Evolutionary conservation across 64 coral and sea anemone species (phyloP), one percentile per base, ranked within the genome.

Genomic region (Pocillopora damicornis): DNA sequence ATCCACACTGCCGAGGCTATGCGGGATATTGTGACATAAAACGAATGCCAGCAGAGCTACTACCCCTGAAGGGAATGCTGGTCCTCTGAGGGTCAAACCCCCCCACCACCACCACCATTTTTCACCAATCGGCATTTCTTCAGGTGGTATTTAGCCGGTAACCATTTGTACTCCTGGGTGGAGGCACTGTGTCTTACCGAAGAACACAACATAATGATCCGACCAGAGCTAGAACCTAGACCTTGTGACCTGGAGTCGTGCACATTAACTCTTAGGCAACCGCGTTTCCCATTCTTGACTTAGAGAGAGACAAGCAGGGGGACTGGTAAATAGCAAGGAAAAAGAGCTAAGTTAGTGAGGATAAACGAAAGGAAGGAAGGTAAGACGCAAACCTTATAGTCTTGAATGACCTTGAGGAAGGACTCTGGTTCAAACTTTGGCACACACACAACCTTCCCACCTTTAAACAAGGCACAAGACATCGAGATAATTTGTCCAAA

Each of bases 321-420:
- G 67, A 23, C 22, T 25, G 9, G 67, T 11, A 0, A 10, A 23
- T 11, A 71, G 67, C 5, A 18, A 10, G 1, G n/a, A 63, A 63
- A 71, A 23, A 5, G 7, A 71, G 25, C 5, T 11, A 71, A 30
- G 67, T 20, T 20, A 67, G 17, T 8, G 6, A 67, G 64, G 16
- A 67, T 20, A 16, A 6, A 67, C 6, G 64, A 67, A 20, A 67
- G 67, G 11, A 71, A 71, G 67, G 11, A 26, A 71, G 8, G 22
- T 18, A 71, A 45, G 30, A 1, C 9, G 63, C 84, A 22, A 75
- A 95, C 93, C 93, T 95, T 95, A 5, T 88, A 38, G 9, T 91
- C 86, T 69, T 95, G 93, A 51, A 95, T 88, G 35, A 61, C 61
- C 87, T 86, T 91, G 7, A 95, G 75, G 77, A 95, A 79, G 9